Evolutionary conservation across 1,140 invertebrate species (phyloP), one percentile per base, ranked within the genome.

Genomic region (Drosophila ohnishii): DNA sequence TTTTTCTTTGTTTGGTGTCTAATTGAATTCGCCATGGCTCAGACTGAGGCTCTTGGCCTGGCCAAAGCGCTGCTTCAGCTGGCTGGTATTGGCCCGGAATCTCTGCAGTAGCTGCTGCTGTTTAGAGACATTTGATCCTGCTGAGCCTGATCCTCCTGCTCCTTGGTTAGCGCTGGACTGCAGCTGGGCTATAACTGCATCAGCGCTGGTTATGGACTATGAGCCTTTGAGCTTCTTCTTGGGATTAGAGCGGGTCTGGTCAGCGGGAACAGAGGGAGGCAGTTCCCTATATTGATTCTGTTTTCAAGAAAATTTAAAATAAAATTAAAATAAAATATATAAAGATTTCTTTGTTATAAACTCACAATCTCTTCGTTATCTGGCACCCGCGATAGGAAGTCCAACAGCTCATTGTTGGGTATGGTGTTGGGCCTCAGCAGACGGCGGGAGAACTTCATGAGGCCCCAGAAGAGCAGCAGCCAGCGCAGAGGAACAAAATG

Each of bases 361-460:
- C 28, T 95, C 92, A 97, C 95, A 92, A 98, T 93, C 93, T 97
- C 96, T 92, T 97, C 97, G 91, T 99, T 97, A 91, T 98, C 98
- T 22, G 98, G 98, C 58, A 99, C 97, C 75, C 99, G 93, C 0
- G 98, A 98, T 62, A 99, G 93, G 80, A 99, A 95, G 93, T 99
- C 98, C 62, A 99, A 92, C 19, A 99, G 92, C 94, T 99, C 99
- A 93, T 99, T 99, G 92, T 99, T 99, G 14, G 97, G 97, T 92
- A 99, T 96, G 14, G 96, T 96, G 92, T 99, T 96, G 13, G 98
- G 98, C 71, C 97, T 94, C 39, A 99, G 91, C 59, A 99, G 94
- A 92, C 98, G 97, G 72, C 98, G 95, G 10, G 97, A 96, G 92
- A 99, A 99, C 93, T 99, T 99, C 92, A 99, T 98, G 25, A 99